Evolutionary conservation across 1,140 invertebrate genomes (phyloP).

Genomic region (Cydia splendana): DNA sequence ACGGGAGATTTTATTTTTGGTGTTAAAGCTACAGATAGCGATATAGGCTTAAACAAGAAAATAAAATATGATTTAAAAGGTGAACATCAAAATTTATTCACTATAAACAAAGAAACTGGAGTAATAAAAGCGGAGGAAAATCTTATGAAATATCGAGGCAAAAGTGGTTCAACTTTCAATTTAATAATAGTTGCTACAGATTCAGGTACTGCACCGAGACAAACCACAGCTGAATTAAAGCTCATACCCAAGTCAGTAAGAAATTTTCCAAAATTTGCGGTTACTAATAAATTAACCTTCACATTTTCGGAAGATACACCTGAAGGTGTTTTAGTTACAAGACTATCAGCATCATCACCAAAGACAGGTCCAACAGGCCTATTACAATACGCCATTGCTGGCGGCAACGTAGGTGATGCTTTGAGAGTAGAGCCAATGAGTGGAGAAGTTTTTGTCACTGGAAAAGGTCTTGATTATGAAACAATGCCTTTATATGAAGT

Average conservation of each 20-base stretch:
- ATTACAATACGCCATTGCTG: slow-evolving; percentile 91
- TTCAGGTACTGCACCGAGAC: slow-evolving; percentile 82
- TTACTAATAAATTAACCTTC: slow-evolving; percentile 85
- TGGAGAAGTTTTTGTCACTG: slow-evolving; percentile 89
- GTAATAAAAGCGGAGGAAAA: slow-evolving; percentile 87
- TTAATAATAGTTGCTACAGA: slow-evolving; percentile 88
- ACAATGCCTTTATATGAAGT: slow-evolving; percentile 90
- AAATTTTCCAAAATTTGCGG: slow-evolving; percentile 87
- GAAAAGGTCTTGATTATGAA: slow-evolving; percentile 93
- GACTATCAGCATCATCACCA: slow-evolving; percentile 85
- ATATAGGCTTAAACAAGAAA: slow-evolving; percentile 89
- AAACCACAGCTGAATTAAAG: slow-evolving; percentile 84
- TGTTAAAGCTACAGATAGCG: slow-evolving; percentile 89
- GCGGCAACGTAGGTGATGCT: slow-evolving; percentile 93
- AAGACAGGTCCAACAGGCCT: slow-evolving; percentile 85
- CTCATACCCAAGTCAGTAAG: slow-evolving; percentile 86
- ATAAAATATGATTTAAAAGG: slow-evolving; percentile 90
- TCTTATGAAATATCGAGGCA: slow-evolving; percentile 64
- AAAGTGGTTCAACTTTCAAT: slow-evolving; percentile 82
- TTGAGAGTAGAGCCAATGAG: slow-evolving; percentile 89
- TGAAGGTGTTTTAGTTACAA: slow-evolving; percentile 86
- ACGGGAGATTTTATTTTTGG: slow-evolving; percentile 93
- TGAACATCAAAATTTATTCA: slow-evolving; percentile 87
- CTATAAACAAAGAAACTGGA: slow-evolving; percentile 88
- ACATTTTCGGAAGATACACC: slow-evolving; percentile 89